Evolutionary conservation across 2,797 vertebrate genomes (phyloP).

Genomic region (Malurus splendens): DNA sequence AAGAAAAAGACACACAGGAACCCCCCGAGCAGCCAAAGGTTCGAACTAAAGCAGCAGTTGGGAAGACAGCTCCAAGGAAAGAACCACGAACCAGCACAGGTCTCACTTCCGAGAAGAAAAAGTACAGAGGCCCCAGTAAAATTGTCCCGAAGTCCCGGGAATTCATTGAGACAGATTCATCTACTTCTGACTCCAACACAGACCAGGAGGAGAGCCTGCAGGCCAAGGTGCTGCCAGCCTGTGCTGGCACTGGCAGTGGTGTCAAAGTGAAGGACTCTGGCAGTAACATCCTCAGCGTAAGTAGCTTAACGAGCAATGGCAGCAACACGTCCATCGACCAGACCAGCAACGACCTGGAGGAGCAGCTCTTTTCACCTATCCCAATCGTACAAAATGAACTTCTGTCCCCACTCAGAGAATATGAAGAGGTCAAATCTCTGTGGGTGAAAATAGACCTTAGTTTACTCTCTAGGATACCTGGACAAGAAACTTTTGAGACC

Average conservation of each 20-base stretch:
- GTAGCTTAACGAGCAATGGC: slow-evolving; percentile 74
- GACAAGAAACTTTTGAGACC: slow-evolving; percentile 73
- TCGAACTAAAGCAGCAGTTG: slow-evolving; percentile 80
- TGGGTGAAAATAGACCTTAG: slow-evolving; percentile 96
- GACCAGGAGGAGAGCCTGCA: slow-evolving; percentile 87
- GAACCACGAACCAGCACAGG: slow-evolving; percentile 82
- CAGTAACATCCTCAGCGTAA: slow-evolving; percentile 78
- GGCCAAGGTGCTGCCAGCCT: slow-evolving; percentile 73
- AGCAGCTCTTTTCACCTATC: slow-evolving; percentile 74
- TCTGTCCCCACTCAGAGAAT: slow-evolving; percentile 83
- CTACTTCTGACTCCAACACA: slow-evolving; percentile 90
- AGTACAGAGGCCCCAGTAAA: slow-evolving; percentile 87
- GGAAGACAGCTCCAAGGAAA: slow-evolving; percentile 90
- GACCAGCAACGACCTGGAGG: slow-evolving; percentile 76
- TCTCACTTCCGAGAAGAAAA: slow-evolving; percentile 84
- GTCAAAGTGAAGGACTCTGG: slow-evolving; percentile 77
- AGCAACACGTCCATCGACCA: slow-evolving; percentile 83
- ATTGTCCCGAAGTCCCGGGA: slow-evolving; percentile 92
- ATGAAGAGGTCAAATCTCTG: slow-evolving; percentile 83
- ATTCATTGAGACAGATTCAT: slow-evolving; percentile 94
- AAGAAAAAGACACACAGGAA: slow-evolving; percentile 86
- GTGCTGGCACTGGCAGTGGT: slow-evolving; percentile 46
- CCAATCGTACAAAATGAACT: slow-evolving; percentile 78
- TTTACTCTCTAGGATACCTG: slow-evolving; percentile 85
- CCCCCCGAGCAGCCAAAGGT: slow-evolving; percentile 81